Percentiles rank a stretch among this genome's conserved stretches.
These are phyloP conservation scores for Morone saxatilis DNA, from an alignment of 2,113 vertebrate genomes.

Conservation along the genomic window DNA sequence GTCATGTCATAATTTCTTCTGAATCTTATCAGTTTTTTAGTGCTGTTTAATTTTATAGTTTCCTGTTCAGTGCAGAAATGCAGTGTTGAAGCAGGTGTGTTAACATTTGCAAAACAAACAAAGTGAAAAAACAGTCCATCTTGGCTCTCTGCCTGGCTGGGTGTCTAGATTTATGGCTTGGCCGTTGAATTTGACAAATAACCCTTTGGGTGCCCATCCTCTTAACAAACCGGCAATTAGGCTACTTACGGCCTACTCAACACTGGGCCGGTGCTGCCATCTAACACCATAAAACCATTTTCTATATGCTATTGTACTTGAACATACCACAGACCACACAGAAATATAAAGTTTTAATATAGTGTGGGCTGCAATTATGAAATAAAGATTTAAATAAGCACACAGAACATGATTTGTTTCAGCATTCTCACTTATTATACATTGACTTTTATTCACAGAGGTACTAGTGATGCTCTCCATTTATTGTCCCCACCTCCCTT, in stretches of 20 bases:
- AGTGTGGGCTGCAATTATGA: neutral
- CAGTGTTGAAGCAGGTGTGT: conserved; percentile 63
- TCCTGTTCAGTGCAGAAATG: conserved; percentile 35
- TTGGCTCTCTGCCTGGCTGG: conserved; percentile 73
- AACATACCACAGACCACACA: conserved; percentile 5
- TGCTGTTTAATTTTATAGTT: conserved; percentile 42
- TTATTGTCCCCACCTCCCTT: conserved; percentile 12
- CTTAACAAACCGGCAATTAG: conserved; percentile 73
- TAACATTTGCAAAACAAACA: conserved; percentile 71
- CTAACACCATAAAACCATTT: conserved; percentile 22
- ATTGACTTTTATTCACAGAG: conserved; percentile 16
- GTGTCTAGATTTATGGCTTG: conserved; percentile 71
- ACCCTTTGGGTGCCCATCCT: conserved; percentile 68
- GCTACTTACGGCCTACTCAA: conserved; percentile 62
- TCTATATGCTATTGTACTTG: conserved; percentile 26
- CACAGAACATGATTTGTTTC: conserved; percentile 11
- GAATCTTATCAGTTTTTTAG: conserved; percentile 7
- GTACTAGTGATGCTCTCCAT: conserved; percentile 18
- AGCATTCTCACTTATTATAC: conserved; percentile 8
- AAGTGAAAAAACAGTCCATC: conserved; percentile 18
- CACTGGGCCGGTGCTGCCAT: conserved; percentile 35
- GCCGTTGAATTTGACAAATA: conserved; percentile 77
- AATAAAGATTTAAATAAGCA: neutral
- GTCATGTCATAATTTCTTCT: neutral
- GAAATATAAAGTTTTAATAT: neutral